Conservation (phyloP, 2,797 vertebrate genomes). For the Periophthalmus magnuspinnatus region DNA sequence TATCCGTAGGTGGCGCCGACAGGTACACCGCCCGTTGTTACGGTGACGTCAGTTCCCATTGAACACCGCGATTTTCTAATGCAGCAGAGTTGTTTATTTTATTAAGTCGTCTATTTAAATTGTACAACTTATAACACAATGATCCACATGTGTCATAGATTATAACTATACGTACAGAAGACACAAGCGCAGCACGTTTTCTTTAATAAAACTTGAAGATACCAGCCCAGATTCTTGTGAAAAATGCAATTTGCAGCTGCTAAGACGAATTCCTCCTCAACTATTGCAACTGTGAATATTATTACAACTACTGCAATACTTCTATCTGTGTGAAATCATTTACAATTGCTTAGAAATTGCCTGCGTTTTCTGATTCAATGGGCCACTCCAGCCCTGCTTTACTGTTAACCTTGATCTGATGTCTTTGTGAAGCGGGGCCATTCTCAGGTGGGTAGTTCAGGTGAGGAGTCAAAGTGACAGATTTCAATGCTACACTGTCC, state of each 20-base stretch:
- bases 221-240: neutral
- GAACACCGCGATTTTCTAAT: no score
- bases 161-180: no score
- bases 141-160: no score
- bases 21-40: no score
- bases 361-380: constrained; percentile 28
- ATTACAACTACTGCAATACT: neutral
- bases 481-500: constrained; percentile 51
- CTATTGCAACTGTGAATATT: neutral
- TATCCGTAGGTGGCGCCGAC: no score
- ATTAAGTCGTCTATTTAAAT: no score
- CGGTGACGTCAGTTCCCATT: no score
- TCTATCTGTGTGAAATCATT: constrained; percentile 38
- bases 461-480: constrained; percentile 46
- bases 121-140: no score
- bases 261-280: neutral
- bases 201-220: no score
- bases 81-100: no score
- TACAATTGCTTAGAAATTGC: constrained; percentile 41
- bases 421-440: constrained; percentile 49
- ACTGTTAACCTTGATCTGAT: constrained; percentile 60
- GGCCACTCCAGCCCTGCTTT: constrained; percentile 21
- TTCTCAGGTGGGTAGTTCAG: constrained; percentile 48
- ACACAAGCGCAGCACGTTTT: no score
- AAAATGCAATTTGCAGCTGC: neutral